Percentiles rank a stretch among this genome's conserved stretches.
These are phyloP conservation scores for Microplitis demolitor DNA, from an alignment of 1,140 invertebrate species.

Conservation along the genomic window DNA sequence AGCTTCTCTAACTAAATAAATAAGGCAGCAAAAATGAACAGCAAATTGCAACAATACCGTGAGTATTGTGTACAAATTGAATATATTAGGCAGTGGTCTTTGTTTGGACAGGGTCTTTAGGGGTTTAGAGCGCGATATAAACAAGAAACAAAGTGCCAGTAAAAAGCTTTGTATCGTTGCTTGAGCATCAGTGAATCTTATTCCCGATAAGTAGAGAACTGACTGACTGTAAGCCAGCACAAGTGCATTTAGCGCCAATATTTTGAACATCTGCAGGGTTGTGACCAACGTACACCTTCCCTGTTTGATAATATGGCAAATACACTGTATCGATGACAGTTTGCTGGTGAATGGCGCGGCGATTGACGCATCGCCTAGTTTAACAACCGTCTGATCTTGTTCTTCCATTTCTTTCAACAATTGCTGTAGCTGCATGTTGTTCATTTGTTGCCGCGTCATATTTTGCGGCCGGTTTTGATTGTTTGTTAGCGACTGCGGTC, in stretches of 20 bases:
- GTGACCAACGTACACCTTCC: constrained; percentile 98
- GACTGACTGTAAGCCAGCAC: constrained; percentile 98
- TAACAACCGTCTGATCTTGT: constrained; percentile 87
- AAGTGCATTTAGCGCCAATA: constrained; percentile 96
- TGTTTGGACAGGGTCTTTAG: constrained; percentile 91
- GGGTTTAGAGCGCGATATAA: constrained; percentile 98
- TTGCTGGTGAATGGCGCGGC: constrained; percentile 99
- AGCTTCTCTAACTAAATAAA: constrained; percentile 88
- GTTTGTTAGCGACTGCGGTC: constrained; percentile 8
- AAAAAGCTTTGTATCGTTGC: constrained; percentile 94
- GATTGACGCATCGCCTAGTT: constrained; percentile 97
- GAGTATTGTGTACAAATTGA: constrained; percentile 96
- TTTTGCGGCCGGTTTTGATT: constrained; percentile 39
- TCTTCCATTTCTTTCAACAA: constrained; percentile 92
- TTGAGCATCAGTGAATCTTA: constrained; percentile 97
- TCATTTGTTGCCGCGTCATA: constrained; percentile 48
- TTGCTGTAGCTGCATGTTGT: constrained; percentile 69
- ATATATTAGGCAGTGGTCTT: constrained; percentile 97
- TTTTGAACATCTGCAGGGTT: constrained; percentile 99
- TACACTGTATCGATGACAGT: constrained; percentile 94
- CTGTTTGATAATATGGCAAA: constrained; percentile 99
- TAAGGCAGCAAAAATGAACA: constrained; percentile 91
- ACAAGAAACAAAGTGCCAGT: constrained; percentile 94
- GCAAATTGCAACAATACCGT: constrained; percentile 95
- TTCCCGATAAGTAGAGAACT: constrained; percentile 96